Evolutionary conservation across 2,797 vertebrate species (phyloP), one percentile per base, ranked within the genome.

Genomic region (Labroides dimidiatus): DNA sequence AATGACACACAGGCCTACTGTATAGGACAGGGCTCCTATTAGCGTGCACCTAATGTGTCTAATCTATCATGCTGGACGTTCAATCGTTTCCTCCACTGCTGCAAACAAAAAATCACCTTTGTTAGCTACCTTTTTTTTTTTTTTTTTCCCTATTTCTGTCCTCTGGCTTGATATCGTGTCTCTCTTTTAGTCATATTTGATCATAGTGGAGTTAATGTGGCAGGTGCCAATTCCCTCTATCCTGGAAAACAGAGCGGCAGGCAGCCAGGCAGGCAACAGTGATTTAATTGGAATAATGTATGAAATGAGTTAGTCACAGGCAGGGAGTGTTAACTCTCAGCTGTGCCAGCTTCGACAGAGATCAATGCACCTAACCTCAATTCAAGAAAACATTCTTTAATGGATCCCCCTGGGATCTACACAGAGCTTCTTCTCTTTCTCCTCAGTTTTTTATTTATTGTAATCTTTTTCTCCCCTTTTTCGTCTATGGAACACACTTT

Each of bases 361-460:
- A 95, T 95, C 94, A 94, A 94, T 95, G 93, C 92, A 90, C 92
- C 92, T 94, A 93, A 95, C 94, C 94, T 93, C 93, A 91, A 93
- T 93, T 93, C 92, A 93, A 93, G 92, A 93, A 94, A 94, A 94
- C 93, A 94, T 94, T 91, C 91, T 93, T 93, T 95, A 94, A 95
- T 94, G 92, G 93, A 93, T 93, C 89, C 94, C 92, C 93, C 39
- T 53, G 88, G 92, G 94, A 92, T 82, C 76, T 20, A 62, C 41
- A 53, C 72, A 68, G 80, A 89, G 91, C 84, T 72, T 92, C 89
- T 84, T 88, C 77, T 74, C 75, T 83, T 39, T 84, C 84, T 82
- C 74, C 64, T 59, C 59, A 54, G 61, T 91, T 92, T 90, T 94
- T 93, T 94, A 92, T 94, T 93, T 94, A 91, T 93, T 92, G 93